These are phyloP conservation scores for Scomber japonicus DNA, from an alignment of 2,113 vertebrate species.

Conservation along the genomic window DNA sequence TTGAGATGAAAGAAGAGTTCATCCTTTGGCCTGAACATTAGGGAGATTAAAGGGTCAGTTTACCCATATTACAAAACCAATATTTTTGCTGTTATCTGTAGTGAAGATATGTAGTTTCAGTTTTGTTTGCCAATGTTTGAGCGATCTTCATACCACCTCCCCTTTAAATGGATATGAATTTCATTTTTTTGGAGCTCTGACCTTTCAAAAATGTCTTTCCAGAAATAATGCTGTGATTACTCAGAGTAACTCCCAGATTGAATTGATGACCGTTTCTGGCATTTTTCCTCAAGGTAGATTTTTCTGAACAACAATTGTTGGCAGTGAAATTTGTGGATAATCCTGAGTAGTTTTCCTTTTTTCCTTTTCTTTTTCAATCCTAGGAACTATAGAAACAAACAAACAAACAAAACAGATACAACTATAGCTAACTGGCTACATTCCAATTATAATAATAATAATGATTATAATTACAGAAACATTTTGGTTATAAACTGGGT, in stretches of 20 bases:
- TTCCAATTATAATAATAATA: neutral
- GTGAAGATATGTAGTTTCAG: no score
- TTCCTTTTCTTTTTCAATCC: no score
- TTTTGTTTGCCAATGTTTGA: no score
- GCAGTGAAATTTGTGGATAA: no score
- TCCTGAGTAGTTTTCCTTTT: no score
- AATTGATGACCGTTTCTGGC: neutral
- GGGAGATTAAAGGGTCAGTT: conserved; percentile 2
- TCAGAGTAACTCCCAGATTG: neutral
- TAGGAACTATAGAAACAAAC: neutral
- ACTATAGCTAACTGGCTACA: neutral
- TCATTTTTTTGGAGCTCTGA: neutral
- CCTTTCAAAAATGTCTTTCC: neutral
- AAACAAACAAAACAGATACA: neutral
- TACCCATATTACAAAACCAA: neutral
- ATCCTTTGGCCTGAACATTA: neutral
- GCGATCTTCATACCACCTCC: no score
- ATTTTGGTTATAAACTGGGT: neutral
- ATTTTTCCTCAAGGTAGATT: neutral
- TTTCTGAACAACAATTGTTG: no score
- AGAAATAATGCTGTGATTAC: neutral
- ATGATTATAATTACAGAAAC: neutral
- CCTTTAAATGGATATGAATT: neutral
- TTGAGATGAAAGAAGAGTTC: neutral
- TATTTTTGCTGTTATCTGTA: no score